Evolutionary conservation across 1,140 invertebrate species (phyloP), one percentile per base, ranked within the genome.

Genomic region (Protaetia brevitarsis): DNA sequence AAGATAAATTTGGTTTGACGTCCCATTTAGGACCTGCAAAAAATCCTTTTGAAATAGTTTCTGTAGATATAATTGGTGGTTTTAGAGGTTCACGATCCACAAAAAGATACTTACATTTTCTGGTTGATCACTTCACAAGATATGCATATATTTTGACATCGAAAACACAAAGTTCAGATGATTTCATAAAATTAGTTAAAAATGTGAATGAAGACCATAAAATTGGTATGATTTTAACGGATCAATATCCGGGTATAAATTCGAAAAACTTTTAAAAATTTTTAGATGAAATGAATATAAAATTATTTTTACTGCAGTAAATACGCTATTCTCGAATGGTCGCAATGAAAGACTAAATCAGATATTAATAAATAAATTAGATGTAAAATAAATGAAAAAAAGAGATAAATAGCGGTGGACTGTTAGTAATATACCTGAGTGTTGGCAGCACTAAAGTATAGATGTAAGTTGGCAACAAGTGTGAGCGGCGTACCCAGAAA

Each of bases 31-130:
- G 75, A 65, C 77, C 75, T 11, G 73, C 76, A 0, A 73, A 61
- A 69, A 57, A 69, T 56, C 74, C 74, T n/a, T 76, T 70, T 62
- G 79, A 77, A 80, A 82, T 78, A 63, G 62, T 75, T 10, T 76
- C 75, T 6, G 69, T 78, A 8, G 75, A 77, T 30, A 78, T 73
- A 0, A 77, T 78, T 63, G 77, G 72, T 41, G 76, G 71, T 0
- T 75, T 77, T 67, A 72, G 72, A 26, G 71, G 73, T 3, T 51
- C 13, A 36, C 7, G 71, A 61, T 76, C 73, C 16, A 73, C 73
- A 72, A 77, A 73, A 67, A 76, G 68, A 69, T 77, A 73, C 60
- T 26, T 76, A 23, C 74, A 75, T 60, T 37, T 78, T 6, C 16
- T 77, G 7, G 69, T 70, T 4, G 73, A 73, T 57, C 72, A 76